Conservation (phyloP, 2,113 vertebrate genomes). For the Sisor rabdophorus region DNA sequence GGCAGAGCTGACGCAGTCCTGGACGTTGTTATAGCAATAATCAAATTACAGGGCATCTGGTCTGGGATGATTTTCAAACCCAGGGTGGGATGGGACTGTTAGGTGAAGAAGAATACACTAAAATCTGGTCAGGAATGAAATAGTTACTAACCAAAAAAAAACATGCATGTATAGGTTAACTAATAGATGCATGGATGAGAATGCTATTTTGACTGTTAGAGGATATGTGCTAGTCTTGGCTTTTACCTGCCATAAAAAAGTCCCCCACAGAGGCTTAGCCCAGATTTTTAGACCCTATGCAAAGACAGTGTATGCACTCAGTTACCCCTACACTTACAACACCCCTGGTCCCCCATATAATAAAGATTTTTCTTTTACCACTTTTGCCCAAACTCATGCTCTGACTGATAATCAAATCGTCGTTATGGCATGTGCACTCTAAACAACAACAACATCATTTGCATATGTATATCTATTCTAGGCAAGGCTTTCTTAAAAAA, state of each 20-base stretch:
- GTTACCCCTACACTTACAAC: too few relatives aligned
- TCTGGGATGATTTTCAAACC: constrained; percentile 45
- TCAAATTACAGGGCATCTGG: constrained; percentile 54
- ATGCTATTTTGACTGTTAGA: constrained; percentile 36
- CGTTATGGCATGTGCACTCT: constrained; percentile 49
- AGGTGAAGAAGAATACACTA: constrained; percentile 21
- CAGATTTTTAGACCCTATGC: too few relatives aligned
- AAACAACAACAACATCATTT: constrained; percentile 46
- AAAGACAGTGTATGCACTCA: too few relatives aligned
- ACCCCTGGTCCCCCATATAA: constrained; percentile 14
- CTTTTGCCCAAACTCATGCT: constrained; percentile 35
- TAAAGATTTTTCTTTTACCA: constrained; percentile 34
- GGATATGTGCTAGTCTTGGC: constrained; percentile 15
- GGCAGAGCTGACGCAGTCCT: constrained; percentile 48
- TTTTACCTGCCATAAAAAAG: constrained; percentile 34
- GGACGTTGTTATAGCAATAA: constrained; percentile 56
- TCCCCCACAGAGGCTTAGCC: too few relatives aligned
- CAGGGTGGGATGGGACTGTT: constrained; percentile 28
- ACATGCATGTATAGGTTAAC: neutral
- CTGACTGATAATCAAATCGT: constrained; percentile 53
- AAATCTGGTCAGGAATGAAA: constrained; percentile 29
- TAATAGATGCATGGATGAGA: constrained; percentile 10
- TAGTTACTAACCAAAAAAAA: constrained; percentile 21
- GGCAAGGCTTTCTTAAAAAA: constrained; percentile 34
- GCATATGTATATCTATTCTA: constrained; percentile 47